Evolutionary conservation across 1,140 invertebrate genomes (phyloP).

Genomic region (Gryon sp.): DNA sequence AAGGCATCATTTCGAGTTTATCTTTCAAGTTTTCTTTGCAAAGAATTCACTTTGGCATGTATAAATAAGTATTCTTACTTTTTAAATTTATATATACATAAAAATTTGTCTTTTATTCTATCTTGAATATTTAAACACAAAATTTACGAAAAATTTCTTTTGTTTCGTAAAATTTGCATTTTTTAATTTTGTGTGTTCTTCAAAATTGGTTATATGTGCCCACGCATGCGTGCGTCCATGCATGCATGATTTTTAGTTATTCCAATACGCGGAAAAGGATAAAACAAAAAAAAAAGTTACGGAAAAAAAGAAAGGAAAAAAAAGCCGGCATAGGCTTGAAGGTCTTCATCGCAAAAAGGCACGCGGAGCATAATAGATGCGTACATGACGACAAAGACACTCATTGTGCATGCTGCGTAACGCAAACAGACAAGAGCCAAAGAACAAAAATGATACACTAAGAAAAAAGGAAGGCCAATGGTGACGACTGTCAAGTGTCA

Average conservation of each 20-base stretch:
- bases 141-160: no score
- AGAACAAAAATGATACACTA: constrained; percentile 21
- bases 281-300: no score
- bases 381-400: constrained; percentile 57
- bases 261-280: constrained; percentile 24
- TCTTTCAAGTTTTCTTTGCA: neutral
- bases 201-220: constrained; percentile 31
- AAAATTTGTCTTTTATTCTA: no score
- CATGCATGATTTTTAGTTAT: constrained; percentile 56
- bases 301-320: no score
- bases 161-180: no score
- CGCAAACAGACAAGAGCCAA: constrained; percentile 38
- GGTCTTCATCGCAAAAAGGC: constrained; percentile 54
- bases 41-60: neutral
- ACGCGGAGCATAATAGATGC: constrained; percentile 59
- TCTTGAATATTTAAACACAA: no score
- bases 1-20: constrained; percentile 1
- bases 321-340: constrained; percentile 34
- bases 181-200: neutral
- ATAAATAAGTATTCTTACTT: neutral
- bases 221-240: constrained; percentile 34
- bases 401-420: constrained; percentile 62
- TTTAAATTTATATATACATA: no score
- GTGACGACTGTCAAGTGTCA: constrained; percentile 38
- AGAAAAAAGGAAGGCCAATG: constrained; percentile 25